Evolutionary conservation across 2,113 vertebrate species (phyloP).

Genomic region (Apodemus speciosus): DNA sequence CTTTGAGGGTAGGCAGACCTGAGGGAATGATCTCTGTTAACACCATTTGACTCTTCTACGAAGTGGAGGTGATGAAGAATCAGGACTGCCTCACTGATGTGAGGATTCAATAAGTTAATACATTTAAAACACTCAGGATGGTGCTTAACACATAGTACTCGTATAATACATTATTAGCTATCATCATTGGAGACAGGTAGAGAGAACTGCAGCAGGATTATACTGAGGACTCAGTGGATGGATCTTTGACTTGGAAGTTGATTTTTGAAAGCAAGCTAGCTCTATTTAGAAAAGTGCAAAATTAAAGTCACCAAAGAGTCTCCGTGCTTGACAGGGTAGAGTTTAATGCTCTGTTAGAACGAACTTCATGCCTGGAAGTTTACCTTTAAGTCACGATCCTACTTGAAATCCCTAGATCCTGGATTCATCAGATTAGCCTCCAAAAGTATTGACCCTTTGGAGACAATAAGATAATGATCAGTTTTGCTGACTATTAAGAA

Average conservation of each 20-base stretch:
- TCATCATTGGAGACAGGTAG: neutral
- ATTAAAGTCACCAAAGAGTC: neutral
- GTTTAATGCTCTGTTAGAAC: constrained; percentile 14
- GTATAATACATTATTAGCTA: neutral
- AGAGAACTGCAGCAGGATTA: neutral
- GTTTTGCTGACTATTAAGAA: constrained; percentile 37
- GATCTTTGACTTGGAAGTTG: neutral
- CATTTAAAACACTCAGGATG: neutral
- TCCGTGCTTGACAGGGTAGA: constrained; percentile 20
- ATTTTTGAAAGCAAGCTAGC: neutral
- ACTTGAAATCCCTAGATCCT: constrained; percentile 2
- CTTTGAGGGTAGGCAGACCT: constrained; percentile 6
- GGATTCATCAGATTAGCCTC: constrained; percentile 7
- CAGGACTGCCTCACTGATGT: neutral
- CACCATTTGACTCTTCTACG: constrained; percentile 9
- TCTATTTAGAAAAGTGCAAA: neutral
- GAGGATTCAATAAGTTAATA: constrained; percentile 28
- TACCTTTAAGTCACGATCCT: constrained; percentile 18
- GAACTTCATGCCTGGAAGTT: neutral
- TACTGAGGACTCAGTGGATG: neutral
- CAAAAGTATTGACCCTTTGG: neutral
- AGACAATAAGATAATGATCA: neutral
- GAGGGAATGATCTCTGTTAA: constrained; percentile 40
- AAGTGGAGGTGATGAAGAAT: constrained; percentile 29
- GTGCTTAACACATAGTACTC: neutral